These are phyloP conservation scores for Thamnophis sirtalis DNA, from an alignment of 2,113 vertebrate species.

Conservation along the genomic window DNA sequence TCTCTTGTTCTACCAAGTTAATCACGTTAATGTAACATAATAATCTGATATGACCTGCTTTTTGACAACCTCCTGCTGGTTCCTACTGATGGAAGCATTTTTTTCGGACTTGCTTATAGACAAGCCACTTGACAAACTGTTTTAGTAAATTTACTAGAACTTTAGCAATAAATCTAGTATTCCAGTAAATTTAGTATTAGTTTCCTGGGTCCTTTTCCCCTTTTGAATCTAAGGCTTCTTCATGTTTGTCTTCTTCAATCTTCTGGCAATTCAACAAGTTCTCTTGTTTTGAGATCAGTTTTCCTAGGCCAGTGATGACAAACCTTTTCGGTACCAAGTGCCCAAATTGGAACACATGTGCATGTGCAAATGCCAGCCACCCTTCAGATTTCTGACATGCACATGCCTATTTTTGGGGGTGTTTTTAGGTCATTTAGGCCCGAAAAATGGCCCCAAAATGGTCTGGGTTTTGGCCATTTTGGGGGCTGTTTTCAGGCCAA, in stretches of 20 bases:
- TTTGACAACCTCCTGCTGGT: background rate
- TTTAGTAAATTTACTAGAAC: background rate
- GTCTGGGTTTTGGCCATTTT: too few species aligned
- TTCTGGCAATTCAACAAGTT: background rate
- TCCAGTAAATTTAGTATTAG: background rate
- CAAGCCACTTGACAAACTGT: background rate
- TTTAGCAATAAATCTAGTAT: background rate
- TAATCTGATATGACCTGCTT: background rate
- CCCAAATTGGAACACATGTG: too few species aligned
- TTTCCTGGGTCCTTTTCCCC: background rate
- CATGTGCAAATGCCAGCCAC: too few species aligned
- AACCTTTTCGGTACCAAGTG: too few species aligned
- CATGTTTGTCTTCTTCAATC: background rate
- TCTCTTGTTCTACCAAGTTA: background rate
- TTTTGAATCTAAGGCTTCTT: background rate
- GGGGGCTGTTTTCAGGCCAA: too few species aligned
- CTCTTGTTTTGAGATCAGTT: background rate
- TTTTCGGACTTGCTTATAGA: background rate
- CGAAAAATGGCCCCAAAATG: too few species aligned
- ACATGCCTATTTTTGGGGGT: too few species aligned
- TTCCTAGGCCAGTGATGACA: background rate
- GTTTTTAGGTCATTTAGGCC: too few species aligned
- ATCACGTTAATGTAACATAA: background rate
- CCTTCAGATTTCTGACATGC: too few species aligned
- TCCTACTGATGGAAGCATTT: background rate